These are phyloP conservation scores for Muscina levida DNA, from an alignment of 2,888 invertebrate species.

Conservation along the genomic window DNA sequence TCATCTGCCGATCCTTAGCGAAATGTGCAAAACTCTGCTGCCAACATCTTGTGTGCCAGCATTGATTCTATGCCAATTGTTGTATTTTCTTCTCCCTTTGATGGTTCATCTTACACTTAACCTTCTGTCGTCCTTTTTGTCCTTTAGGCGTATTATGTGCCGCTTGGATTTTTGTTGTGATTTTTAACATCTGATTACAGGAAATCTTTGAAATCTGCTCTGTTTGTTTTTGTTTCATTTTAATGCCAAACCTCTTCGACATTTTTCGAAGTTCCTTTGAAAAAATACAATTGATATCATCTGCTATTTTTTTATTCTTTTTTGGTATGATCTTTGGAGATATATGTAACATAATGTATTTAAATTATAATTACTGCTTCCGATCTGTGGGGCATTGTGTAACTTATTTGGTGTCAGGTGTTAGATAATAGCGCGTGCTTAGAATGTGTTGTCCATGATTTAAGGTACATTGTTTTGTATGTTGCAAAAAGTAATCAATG, in stretches of 20 bases:
- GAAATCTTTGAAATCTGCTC: slow-evolving; percentile 54
- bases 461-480: background rate
- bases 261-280: background rate
- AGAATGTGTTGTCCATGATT: background rate
- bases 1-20: slow-evolving; percentile 56
- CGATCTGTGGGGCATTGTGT: slow-evolving; percentile 25
- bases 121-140: slow-evolving; percentile 47
- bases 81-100: slow-evolving; percentile 35
- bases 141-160: slow-evolving; percentile 62
- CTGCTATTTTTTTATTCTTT: slow-evolving; percentile 41
- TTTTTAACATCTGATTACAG: slow-evolving; percentile 68
- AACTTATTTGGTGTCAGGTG: slow-evolving; percentile 55
- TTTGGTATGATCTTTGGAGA: background rate
- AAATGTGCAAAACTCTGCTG: slow-evolving; percentile 76
- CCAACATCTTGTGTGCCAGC: slow-evolving; percentile 73
- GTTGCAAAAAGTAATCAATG: too few relatives aligned
- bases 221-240: slow-evolving; percentile 40
- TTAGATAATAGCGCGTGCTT: slow-evolving; percentile 60
- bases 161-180: slow-evolving; percentile 66
- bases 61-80: too few relatives aligned
- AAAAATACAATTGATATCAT: slow-evolving; percentile 57
- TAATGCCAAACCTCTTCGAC: slow-evolving; percentile 6
- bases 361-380: slow-evolving; percentile 21
- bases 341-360: slow-evolving; percentile 2
- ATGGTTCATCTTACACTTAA: slow-evolving; percentile 49